phyloP scores from a whole-genome alignment of 2,113 vertebrate genomes.

The Callionymus lyra region DNA sequence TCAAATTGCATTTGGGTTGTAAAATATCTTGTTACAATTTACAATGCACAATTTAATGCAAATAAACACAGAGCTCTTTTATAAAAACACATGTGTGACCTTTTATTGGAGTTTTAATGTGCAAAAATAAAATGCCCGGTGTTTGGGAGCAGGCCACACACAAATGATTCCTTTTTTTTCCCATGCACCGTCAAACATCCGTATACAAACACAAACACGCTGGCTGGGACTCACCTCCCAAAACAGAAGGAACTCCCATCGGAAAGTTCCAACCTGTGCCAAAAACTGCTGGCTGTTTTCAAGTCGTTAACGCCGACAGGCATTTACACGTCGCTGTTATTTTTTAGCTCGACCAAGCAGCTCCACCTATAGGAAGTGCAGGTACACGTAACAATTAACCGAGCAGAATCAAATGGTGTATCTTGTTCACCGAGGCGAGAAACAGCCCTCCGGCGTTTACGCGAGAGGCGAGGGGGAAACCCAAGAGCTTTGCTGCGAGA shows the following conservation, averaged over 20 bases:
- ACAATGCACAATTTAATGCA: constrained; percentile 8
- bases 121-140: background rate
- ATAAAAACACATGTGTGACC: no score
- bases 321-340: constrained; percentile 59
- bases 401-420: constrained; percentile 17
- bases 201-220: constrained; percentile 20
- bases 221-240: constrained; percentile 52
- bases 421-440: constrained; percentile 9
- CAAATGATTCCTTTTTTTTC: constrained; percentile 15
- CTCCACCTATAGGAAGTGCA: constrained; percentile 39
- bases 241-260: constrained; percentile 63
- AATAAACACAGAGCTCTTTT: constrained; percentile 10
- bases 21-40: background rate
- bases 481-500: constrained; percentile 13
- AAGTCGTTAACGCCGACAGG: constrained; percentile 50
- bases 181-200: constrained; percentile 18
- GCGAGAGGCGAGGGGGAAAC: constrained; percentile 27
- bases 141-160: constrained; percentile 12
- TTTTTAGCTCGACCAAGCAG: constrained; percentile 42
- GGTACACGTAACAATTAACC: constrained; percentile 41
- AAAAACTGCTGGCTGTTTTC: constrained; percentile 61
- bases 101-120: background rate
- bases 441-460: constrained; percentile 26
- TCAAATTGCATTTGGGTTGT: no score
- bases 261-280: constrained; percentile 65